A percentile compares a stretch with the other conserved stretches of the same genome.
phyloP scores from a whole-genome alignment of 2,113 vertebrate genomes.

The Psilopogon haemacephalus region DNA sequence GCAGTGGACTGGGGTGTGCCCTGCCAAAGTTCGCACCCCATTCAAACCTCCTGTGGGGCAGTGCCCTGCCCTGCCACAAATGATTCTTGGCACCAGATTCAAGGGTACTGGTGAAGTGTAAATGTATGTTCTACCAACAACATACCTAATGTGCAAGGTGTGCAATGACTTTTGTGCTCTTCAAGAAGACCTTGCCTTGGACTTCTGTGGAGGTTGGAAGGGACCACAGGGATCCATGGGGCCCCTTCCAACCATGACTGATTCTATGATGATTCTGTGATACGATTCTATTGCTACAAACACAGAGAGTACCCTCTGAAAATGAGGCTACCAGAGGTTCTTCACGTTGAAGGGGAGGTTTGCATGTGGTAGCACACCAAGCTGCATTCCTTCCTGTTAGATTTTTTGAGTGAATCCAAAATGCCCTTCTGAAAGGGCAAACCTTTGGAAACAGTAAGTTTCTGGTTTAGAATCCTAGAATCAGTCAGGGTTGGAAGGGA shows the following conservation, averaged over 20 bases:
- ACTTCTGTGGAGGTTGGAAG: neutral
- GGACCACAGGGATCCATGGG: too few relatives aligned
- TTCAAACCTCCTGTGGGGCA: too few relatives aligned
- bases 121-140: neutral
- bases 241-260: too few relatives aligned
- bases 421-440: neutral
- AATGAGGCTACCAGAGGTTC: neutral
- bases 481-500: too few relatives aligned
- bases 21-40: too few relatives aligned
- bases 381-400: neutral
- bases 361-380: neutral
- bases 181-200: neutral
- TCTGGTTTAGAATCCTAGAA: too few relatives aligned
- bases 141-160: rapidly evolving
- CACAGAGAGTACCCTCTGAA: too few relatives aligned
- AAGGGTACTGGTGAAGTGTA: neutral
- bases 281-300: too few relatives aligned
- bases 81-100: neutral
- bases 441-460: neutral
- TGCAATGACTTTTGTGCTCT: neutral
- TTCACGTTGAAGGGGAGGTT: neutral
- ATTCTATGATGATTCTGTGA: too few relatives aligned
- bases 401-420: neutral
- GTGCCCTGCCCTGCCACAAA: too few relatives aligned
- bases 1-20: too few relatives aligned